phyloP scores from a whole-genome alignment of 1,140 invertebrate species.

The Coelopa frigida region DNA sequence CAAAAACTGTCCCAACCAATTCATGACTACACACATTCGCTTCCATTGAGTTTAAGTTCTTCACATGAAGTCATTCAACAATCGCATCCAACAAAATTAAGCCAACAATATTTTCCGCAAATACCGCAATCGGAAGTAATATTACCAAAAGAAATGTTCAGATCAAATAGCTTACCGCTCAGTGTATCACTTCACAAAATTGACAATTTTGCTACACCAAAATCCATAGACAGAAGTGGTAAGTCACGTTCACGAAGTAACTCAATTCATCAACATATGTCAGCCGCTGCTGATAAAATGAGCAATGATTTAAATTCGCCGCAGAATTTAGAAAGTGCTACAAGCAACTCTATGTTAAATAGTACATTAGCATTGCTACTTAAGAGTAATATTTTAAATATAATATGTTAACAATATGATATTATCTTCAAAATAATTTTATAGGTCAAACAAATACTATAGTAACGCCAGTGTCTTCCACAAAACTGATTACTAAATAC shows the following conservation, averaged over 20 bases:
- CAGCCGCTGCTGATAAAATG: constrained; percentile 3
- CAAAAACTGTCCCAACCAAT: constrained; percentile 1
- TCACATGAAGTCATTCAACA: not conserved
- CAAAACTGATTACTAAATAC: no score
- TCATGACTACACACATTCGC: constrained; percentile 17
- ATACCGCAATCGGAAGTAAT: no score
- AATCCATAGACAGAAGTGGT: constrained; percentile 28
- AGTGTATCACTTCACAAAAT: constrained; percentile 44
- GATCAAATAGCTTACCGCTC: constrained; percentile 53
- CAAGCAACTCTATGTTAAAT: constrained; percentile 45
- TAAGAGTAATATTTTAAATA: no score
- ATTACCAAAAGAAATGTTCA: constrained; percentile 49
- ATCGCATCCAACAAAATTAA: constrained; percentile 2
- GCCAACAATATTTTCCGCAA: no score
- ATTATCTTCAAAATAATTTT: no score
- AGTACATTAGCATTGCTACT: constrained; percentile 38
- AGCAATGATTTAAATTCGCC: constrained; percentile 2
- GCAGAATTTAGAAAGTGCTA: constrained; percentile 29
- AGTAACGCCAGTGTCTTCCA: no score
- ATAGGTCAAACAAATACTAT: no score
- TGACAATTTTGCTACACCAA: constrained; percentile 32
- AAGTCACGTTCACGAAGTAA: constrained; percentile 40
- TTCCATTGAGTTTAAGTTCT: constrained; percentile 24
- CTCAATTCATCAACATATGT: constrained; percentile 38
- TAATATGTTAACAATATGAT: no score